Conservation (phyloP, 2,113 vertebrate species). For the Brachypodius melanocephalos region DNA sequence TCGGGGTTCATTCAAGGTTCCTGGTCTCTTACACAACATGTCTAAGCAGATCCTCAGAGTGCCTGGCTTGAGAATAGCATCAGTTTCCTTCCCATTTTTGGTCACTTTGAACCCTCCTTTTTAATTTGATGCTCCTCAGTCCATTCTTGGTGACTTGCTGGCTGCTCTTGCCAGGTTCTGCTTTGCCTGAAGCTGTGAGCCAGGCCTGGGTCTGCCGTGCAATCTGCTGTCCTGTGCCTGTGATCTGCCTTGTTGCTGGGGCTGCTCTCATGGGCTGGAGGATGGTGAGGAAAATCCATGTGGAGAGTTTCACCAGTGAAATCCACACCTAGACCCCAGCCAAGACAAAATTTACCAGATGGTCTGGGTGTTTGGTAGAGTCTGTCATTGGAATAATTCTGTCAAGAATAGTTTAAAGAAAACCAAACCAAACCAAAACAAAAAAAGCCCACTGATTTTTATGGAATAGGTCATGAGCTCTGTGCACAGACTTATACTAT, state of each 20-base stretch:
- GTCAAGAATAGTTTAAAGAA: background rate
- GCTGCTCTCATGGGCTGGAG: background rate
- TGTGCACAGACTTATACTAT: background rate
- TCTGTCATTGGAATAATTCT: background rate
- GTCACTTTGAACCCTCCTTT: background rate
- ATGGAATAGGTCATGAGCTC: background rate
- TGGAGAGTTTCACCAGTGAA: background rate
- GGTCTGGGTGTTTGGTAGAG: background rate
- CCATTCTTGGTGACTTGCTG: background rate
- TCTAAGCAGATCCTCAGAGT: background rate
- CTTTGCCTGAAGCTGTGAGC: background rate
- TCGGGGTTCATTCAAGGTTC: background rate
- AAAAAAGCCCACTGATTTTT: background rate
- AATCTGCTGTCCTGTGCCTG: background rate
- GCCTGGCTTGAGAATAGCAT: background rate
- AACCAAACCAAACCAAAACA: no score
- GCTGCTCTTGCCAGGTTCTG: background rate
- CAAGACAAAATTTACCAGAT: background rate
- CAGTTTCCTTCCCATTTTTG: background rate
- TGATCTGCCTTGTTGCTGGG: background rate
- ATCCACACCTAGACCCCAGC: background rate
- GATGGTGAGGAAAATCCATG: background rate
- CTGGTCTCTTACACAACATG: background rate
- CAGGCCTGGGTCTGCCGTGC: background rate
- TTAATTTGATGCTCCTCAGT: background rate